A percentile compares a stretch with the other conserved stretches of the same genome.
phyloP scores from a whole-genome alignment of 2,113 vertebrate species.

The Vulpes ferrilata region DNA sequence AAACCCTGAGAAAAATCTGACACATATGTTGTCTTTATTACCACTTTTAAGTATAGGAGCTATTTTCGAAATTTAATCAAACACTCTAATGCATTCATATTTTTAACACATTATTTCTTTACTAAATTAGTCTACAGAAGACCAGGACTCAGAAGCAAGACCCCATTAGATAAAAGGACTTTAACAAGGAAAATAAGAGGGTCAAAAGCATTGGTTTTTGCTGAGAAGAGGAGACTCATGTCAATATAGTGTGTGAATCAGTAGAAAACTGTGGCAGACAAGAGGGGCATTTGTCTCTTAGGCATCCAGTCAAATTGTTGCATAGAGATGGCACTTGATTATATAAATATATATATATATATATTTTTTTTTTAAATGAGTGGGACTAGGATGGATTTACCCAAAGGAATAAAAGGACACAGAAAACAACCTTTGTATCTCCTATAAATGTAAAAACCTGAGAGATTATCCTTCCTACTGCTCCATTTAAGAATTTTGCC shows the following conservation, averaged over 20 bases:
- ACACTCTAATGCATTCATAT: not conserved
- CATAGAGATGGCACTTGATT: not conserved
- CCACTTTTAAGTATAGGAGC: not conserved
- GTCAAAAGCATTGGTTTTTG: not conserved
- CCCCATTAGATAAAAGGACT: not conserved
- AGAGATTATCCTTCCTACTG: not conserved
- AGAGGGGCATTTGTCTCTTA: not conserved
- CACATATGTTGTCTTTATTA: not conserved
- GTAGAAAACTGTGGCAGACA: rapidly evolving
- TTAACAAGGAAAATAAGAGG: not conserved
- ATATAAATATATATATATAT: not conserved
- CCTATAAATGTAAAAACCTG: not conserved
- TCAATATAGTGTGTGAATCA: not conserved
- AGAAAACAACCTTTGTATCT: not conserved
- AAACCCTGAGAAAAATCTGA: not conserved
- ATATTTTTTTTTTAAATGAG: not conserved
- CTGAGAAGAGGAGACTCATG: not conserved
- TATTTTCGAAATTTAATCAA: not conserved
- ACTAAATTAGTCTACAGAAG: not conserved
- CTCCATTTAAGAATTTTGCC: not conserved
- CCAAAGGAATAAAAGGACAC: not conserved
- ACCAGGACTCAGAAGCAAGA: not conserved
- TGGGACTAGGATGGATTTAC: not conserved
- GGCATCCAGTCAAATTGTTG: not conserved
- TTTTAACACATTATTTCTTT: not conserved